Evolutionary conservation across 1,140 invertebrate species (phyloP).

Genomic region (Andricus grossulariae): DNA sequence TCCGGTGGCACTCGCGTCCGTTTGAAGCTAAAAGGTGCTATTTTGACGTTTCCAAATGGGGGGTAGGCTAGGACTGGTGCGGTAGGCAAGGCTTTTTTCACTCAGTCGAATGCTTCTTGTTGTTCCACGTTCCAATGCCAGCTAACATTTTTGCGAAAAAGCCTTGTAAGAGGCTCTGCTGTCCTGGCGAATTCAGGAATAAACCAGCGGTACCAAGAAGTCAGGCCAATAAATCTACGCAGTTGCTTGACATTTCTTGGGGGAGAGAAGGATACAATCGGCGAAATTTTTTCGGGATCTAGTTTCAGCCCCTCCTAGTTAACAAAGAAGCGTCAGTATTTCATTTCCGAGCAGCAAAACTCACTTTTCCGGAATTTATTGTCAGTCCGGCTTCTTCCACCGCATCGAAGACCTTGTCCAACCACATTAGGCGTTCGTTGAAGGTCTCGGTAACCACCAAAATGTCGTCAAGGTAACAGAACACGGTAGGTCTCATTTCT

Average conservation of each 20-base stretch:
- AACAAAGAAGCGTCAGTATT: not conserved
- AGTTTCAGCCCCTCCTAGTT: not conserved
- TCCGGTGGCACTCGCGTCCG: too few species aligned
- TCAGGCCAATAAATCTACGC: conserved; percentile 70
- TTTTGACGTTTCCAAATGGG: conserved; percentile 22
- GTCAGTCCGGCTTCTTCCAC: too few species aligned
- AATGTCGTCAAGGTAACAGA: too few species aligned
- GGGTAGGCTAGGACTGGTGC: conserved; percentile 44
- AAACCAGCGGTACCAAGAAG: not conserved
- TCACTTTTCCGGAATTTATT: too few species aligned
- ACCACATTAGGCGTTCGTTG: too few species aligned
- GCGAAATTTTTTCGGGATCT: conserved; percentile 5
- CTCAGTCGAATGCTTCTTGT: conserved; percentile 50
- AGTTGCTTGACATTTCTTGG: not conserved
- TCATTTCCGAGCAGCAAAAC: too few species aligned
- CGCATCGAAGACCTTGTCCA: too few species aligned
- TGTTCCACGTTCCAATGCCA: conserved; percentile 52
- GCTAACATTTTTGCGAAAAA: conserved; percentile 41
- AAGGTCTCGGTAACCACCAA: too few species aligned
- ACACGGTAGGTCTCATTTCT: too few species aligned
- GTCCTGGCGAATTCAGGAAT: conserved; percentile 23
- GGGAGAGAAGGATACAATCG: not conserved
- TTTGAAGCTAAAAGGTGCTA: conserved; percentile 15
- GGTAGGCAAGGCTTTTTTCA: conserved; percentile 21
- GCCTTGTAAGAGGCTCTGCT: conserved; percentile 59